These are phyloP conservation scores for Cassiopea xamachana DNA, from an alignment of 30 jellyfish, hydroid and myxozoan species.

Conservation along the genomic window DNA sequence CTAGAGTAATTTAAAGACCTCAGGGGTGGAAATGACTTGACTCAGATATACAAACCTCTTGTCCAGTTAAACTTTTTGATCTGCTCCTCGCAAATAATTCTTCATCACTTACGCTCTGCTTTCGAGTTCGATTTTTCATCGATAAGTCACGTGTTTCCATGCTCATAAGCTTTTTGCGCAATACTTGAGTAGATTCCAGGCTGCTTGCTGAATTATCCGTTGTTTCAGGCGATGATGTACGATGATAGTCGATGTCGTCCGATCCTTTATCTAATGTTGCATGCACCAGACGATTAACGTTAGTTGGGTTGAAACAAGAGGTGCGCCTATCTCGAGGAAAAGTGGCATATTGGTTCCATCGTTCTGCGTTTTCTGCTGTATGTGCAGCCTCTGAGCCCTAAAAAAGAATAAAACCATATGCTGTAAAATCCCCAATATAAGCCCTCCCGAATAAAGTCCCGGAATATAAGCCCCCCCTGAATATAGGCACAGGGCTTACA, in stretches of 20 bases:
- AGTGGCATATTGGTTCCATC: slow-evolving; percentile 71
- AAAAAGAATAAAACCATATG: background rate
- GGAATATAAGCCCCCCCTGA: too few species aligned
- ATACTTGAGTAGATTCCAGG: slow-evolving; percentile 39
- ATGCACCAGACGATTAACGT: slow-evolving; percentile 13
- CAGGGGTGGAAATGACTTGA: too few species aligned
- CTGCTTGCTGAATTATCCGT: slow-evolving; percentile 73
- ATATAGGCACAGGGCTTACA: too few species aligned
- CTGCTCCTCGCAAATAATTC: slow-evolving; percentile 36
- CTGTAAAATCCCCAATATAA: background rate
- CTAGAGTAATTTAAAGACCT: too few species aligned
- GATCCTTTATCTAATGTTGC: slow-evolving; percentile 70
- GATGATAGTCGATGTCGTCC: slow-evolving; percentile 61
- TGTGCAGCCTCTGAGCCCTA: slow-evolving; percentile 38
- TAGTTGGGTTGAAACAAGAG: slow-evolving; percentile 11
- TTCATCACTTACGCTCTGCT: slow-evolving; percentile 70
- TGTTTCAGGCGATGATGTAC: slow-evolving; percentile 62
- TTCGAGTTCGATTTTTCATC: slow-evolving; percentile 14
- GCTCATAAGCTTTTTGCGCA: slow-evolving; percentile 21
- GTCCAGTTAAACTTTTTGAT: slow-evolving; percentile 64
- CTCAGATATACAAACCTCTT: slow-evolving; percentile 52
- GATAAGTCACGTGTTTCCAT: slow-evolving; percentile 11
- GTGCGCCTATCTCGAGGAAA: slow-evolving; percentile 73
- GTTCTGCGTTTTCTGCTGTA: background rate
- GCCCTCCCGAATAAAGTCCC: too few species aligned